phyloP scores from a whole-genome alignment of 2,113 vertebrate genomes.

The Campylomormyrus tamandua region DNA sequence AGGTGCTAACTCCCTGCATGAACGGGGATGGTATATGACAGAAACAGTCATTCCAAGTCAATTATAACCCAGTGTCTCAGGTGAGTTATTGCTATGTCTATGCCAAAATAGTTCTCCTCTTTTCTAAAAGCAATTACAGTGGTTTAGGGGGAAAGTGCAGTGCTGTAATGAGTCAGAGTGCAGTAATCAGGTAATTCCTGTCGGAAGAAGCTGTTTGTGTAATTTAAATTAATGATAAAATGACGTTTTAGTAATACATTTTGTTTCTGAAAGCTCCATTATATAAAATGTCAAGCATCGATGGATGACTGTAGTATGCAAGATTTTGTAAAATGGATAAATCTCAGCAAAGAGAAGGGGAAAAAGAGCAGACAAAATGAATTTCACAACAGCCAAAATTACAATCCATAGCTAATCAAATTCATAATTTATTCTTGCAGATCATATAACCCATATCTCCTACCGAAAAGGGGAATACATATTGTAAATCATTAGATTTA shows the following conservation, averaged over 20 bases:
- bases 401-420: background rate
- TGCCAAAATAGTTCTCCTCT: slow-evolving; percentile 45
- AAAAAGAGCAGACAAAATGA: background rate
- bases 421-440: background rate
- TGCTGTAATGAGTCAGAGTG: background rate
- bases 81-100: slow-evolving; percentile 45
- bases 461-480: background rate
- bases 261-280: background rate
- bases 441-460: background rate
- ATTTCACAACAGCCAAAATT: background rate
- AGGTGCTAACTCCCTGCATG: slow-evolving; percentile 33
- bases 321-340: background rate
- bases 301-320: background rate
- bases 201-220: slow-evolving; percentile 1
- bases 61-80: slow-evolving; percentile 49
- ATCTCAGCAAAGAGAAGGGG: background rate
- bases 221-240: slow-evolving; percentile 16
- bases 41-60: slow-evolving; percentile 47
- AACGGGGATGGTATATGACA: slow-evolving; percentile 29
- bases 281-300: background rate
- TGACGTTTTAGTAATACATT: background rate
- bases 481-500: background rate
- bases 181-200: slow-evolving; percentile 5
- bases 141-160: slow-evolving; percentile 34
- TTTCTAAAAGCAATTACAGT: slow-evolving; percentile 44